These are phyloP conservation scores for Lagopus leucura DNA, from an alignment of 2,113 vertebrate species.

Conservation along the genomic window DNA sequence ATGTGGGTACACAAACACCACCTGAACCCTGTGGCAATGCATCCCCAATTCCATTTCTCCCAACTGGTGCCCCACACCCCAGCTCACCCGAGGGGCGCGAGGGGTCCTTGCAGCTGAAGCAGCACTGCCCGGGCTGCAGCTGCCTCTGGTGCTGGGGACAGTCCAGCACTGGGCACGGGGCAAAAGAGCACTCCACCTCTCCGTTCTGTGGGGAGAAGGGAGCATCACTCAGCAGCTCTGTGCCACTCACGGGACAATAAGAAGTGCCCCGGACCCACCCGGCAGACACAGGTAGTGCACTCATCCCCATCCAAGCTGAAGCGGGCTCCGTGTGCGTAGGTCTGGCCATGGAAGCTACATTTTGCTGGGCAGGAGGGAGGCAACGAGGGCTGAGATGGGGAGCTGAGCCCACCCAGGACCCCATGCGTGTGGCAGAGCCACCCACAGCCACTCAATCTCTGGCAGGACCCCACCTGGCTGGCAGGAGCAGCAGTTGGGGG, in stretches of 20 bases:
- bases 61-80: rapidly evolving
- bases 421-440: neutral
- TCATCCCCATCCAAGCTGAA: conserved; percentile 76
- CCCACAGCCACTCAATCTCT: neutral
- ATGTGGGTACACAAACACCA: rapidly evolving
- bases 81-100: conserved; percentile 65
- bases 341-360: conserved; percentile 75
- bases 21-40: neutral
- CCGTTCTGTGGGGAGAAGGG: conserved; percentile 54
- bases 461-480: conserved; percentile 69
- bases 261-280: conserved; percentile 53
- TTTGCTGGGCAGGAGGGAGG: conserved; percentile 52
- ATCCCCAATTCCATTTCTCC: rapidly evolving
- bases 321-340: conserved; percentile 60
- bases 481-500: conserved; percentile 73
- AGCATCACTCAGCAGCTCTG: neutral
- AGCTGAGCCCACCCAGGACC: neutral
- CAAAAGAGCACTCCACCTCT: conserved; percentile 81
- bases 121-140: conserved; percentile 78
- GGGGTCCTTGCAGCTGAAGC: conserved; percentile 76
- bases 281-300: conserved; percentile 80
- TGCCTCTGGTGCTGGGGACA: conserved; percentile 79
- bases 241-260: neutral
- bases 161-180: conserved; percentile 75
- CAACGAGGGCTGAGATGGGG: neutral